These are phyloP conservation scores for Sclerurus mexicanus DNA, from an alignment of 2,113 vertebrate species.

Conservation along the genomic window DNA sequence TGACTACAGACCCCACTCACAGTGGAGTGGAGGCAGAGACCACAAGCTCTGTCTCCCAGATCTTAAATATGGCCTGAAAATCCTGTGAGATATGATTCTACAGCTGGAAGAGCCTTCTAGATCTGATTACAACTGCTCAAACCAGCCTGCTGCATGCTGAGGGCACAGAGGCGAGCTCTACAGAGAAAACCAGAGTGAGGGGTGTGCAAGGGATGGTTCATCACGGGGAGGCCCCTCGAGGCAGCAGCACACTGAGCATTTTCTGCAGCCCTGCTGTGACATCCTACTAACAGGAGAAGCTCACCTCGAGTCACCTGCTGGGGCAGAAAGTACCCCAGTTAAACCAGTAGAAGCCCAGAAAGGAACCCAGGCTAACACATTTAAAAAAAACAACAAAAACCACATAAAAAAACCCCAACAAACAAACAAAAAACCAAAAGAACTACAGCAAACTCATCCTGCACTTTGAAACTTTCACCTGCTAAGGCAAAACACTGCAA, in stretches of 20 bases:
- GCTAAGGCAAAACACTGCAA: not conserved
- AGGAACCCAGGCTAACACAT: not conserved
- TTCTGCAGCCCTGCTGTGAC: not conserved
- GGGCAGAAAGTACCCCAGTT: not conserved
- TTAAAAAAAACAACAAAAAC: too few species aligned
- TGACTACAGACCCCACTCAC: not conserved
- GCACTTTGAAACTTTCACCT: not conserved
- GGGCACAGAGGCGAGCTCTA: not conserved
- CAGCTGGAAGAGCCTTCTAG: not conserved
- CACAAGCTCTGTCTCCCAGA: not conserved
- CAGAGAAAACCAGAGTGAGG: not conserved
- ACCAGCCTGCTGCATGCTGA: not conserved
- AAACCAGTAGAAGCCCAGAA: not conserved
- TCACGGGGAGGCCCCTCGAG: accelerated
- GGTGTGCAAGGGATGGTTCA: accelerated
- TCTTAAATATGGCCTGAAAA: not conserved
- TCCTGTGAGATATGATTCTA: not conserved
- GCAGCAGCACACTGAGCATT: not conserved
- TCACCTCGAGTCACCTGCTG: not conserved
- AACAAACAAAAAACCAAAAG: not conserved
- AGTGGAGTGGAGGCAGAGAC: not conserved
- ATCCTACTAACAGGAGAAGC: not conserved
- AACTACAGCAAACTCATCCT: not conserved
- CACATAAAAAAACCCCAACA: too few species aligned
- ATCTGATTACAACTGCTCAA: not conserved